Percentiles rank a stretch among this genome's conserved stretches.
Conservation (phyloP, 2,888 invertebrate genomes). For the Melipona beecheii region DNA sequence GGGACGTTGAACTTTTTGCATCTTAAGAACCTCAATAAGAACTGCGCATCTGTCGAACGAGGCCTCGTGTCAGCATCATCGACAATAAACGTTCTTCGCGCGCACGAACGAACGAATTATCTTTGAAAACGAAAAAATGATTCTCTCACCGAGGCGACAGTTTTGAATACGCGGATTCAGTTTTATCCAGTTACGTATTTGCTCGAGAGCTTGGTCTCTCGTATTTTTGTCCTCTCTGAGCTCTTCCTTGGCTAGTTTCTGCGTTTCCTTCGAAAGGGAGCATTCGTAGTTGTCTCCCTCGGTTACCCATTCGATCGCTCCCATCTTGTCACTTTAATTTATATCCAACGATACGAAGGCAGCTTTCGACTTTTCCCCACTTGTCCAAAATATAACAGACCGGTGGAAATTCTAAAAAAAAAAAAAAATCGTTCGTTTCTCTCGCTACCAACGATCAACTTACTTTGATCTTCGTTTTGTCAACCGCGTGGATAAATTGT, state of each 20-base stretch:
- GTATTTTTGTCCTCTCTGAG: slow-evolving; percentile 89
- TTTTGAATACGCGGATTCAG: slow-evolving; percentile 89
- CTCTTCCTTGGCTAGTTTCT: slow-evolving; percentile 88
- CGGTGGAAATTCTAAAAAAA: slow-evolving; percentile 7
- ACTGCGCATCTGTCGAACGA: slow-evolving; percentile 87
- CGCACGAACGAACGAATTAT: not conserved
- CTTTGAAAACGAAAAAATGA: not conserved
- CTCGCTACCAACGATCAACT: not conserved
- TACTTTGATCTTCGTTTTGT: not conserved
- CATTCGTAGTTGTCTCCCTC: slow-evolving; percentile 88
- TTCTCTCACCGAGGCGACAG: slow-evolving; percentile 87
- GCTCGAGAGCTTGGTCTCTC: slow-evolving; percentile 88
- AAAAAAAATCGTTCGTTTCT: not conserved
- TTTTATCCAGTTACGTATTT: slow-evolving; percentile 89
- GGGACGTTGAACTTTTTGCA: slow-evolving; percentile 92
- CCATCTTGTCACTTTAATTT: slow-evolving; percentile 66
- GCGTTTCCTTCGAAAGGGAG: slow-evolving; percentile 87
- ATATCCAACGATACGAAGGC: not conserved
- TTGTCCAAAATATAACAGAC: slow-evolving; percentile 14
- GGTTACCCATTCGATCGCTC: slow-evolving; percentile 85
- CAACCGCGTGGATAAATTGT: not conserved
- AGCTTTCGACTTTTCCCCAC: not conserved
- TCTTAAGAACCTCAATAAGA: slow-evolving; percentile 91
- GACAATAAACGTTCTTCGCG: not conserved
- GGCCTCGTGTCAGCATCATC: not conserved